phyloP scores from a whole-genome alignment of 2,888 invertebrate species.

The Galerucella pusilla region DNA sequence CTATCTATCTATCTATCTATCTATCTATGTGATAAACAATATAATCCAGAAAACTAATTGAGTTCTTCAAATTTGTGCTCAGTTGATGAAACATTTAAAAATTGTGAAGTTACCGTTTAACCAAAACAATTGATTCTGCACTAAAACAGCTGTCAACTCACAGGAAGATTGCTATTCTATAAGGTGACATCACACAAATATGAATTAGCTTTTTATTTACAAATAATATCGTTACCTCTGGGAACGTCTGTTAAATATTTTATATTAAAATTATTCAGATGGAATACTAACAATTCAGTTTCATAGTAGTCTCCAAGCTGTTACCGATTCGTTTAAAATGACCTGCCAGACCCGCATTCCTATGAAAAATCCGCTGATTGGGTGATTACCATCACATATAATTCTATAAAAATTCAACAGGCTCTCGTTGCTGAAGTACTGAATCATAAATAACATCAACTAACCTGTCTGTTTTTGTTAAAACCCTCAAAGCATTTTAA shows the following conservation, averaged over 20 bases:
- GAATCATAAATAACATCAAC: conserved; percentile 1
- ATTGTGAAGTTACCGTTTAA: no score
- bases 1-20: no score
- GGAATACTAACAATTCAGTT: conserved; percentile 1
- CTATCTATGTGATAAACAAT: no score
- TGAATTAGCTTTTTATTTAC: background rate
- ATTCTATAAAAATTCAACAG: conserved; percentile 6
- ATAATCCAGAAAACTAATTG: no score
- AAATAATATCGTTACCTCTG: background rate
- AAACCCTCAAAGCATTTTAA: background rate
- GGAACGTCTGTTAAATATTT: background rate
- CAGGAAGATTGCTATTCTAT: no score
- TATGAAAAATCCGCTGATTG: conserved; percentile 1
- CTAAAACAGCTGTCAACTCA: no score
- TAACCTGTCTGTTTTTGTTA: background rate
- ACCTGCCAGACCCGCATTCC: background rate
- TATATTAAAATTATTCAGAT: background rate
- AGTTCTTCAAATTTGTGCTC: no score
- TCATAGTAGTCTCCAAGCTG: background rate
- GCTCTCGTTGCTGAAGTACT: background rate
- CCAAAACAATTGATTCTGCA: no score
- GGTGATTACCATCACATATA: conserved; percentile 8
- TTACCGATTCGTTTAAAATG: background rate
- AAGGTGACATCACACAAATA: no score
- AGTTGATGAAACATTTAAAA: no score